A percentile compares a stretch with the other conserved stretches of the same genome.
Conservation (phyloP, 1,140 invertebrate genomes). For the Pomacea maculata region DNA sequence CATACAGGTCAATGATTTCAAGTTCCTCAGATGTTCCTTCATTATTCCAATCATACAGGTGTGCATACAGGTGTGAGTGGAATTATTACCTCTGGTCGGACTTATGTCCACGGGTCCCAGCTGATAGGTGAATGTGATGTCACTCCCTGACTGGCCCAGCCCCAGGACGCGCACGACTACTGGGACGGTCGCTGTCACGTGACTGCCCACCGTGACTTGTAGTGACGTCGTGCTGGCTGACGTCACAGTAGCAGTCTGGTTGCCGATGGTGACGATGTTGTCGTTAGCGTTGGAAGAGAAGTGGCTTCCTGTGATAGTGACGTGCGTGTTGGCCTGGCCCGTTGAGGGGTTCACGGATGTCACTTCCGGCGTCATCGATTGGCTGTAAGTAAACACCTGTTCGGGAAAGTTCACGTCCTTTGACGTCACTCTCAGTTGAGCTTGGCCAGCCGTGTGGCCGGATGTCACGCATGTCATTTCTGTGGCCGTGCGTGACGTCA, state of each 20-base stretch:
- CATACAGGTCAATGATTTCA: too few relatives aligned
- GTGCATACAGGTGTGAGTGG: not conserved
- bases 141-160: constrained; percentile 34
- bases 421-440: constrained; percentile 33
- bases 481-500: constrained; percentile 7
- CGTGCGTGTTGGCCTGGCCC: constrained; percentile 14
- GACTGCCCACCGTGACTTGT: constrained; percentile 38
- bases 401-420: constrained; percentile 28
- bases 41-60: not conserved
- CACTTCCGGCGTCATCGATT: constrained; percentile 38
- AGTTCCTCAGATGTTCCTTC: too few relatives aligned
- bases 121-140: constrained; percentile 42
- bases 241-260: constrained; percentile 30
- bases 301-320: constrained; percentile 39
- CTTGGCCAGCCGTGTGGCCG: constrained; percentile 28
- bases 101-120: constrained; percentile 28
- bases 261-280: constrained; percentile 39
- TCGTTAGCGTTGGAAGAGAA: constrained; percentile 26
- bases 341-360: constrained; percentile 26
- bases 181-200: constrained; percentile 34
- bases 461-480: constrained; percentile 36
- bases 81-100: constrained; percentile 40
- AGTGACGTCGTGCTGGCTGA: constrained; percentile 29
- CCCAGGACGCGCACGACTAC: constrained; percentile 36
- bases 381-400: constrained; percentile 26